Base-by-base conservation (phyloP, 2,113 vertebrate genomes). In the Irena cyanogastra region DNA sequence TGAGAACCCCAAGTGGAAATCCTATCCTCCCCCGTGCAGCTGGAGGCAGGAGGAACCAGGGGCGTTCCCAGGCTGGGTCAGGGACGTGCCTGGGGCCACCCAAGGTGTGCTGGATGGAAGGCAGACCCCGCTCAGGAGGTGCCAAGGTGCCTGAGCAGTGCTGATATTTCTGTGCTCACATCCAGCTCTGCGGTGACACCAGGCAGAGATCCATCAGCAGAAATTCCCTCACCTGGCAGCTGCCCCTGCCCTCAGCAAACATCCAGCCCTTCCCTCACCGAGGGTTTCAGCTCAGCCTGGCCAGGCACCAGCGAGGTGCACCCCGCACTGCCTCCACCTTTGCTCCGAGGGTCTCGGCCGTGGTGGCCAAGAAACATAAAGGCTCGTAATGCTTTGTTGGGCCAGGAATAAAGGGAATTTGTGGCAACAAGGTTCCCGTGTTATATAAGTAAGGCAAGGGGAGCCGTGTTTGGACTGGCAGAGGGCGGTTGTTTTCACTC, bases 401-500 rank as follows among this genome's bases (percentile, higher is more conserved):
- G 94, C 84, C 94, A 72, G 88, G 70, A 94, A 37, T 57, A 81
- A 66, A 95, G 93, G 16, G 69, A 69, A 60, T 68, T 72, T 88
- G 81, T 89, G 96, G 90, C 95, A 56, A 93, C 77, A 95, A 95
- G 64, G 75, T 95, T 95, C 92, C 96, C 86, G 33, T 57, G 49
- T 95, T 95, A 83, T 94, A 39, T 57, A 93, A 96, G 95, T 52
- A 68, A 93, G 75, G 71, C 82, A 68, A 94, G 71, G 89, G 71
- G 75, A 92, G 94, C 81, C 94, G 86, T 97, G 90, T 97, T 97
- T 96, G 79, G n/a, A 88, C 96, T 97, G 97, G 97, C 97, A 94
- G 11, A 1, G 70, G 65, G 50, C 42, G 10, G 72, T 87, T 97
- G 96, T 97, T 97, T 97, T 97, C 90, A 70, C 88, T 96, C 87